Base-by-base conservation (phyloP, 2,888 invertebrate species). In the Eilema depressum region DNA sequence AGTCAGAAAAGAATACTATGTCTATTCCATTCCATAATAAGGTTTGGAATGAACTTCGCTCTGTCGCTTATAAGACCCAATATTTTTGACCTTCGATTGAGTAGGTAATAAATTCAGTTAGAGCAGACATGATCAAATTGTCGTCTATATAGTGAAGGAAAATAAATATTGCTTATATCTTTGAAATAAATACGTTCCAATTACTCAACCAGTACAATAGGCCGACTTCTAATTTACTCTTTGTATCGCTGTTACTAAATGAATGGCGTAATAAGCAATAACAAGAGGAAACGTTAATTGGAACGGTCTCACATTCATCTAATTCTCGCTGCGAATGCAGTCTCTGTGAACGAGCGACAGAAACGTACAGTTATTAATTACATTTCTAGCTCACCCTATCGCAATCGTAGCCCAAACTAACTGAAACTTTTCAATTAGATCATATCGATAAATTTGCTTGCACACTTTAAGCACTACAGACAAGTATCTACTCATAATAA, bases 351-450 rank as follows among this genome's bases (percentile, higher is more conserved):
- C 71, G 68, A 70, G 30, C 37, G 68, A 61, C 63, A 59, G 66
- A 61, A 25, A 53, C 71, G 41, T 66, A 71, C 62, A 61, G 69
- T 74, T 74, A 80, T 77, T 83, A 81, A 85, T 83, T 80, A 81
- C 75, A 76, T 76, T 78, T 76, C 74, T 72, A 70, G 63, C 66
- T 66, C 63, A 53, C 73, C 69, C 67, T 62, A 68, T 63, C 63
- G 47, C 63, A 64, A 57, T 66, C 68, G 66, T 57, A 66, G 65
- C 75, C 59, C 62, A 72, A 80, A 76, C 79, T 75, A 84, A 85
- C 83, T 83, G 73, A 79, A 84, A 86, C 80, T 83, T 85, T 81
- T 80, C 83, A 81, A 84, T 84, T 83, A 82, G 68, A 63, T 70
- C 56, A 25, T 61, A 78, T 78, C 66, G 37, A 76, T 76, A 74